These are phyloP conservation scores for Drosophila lacicola DNA, from an alignment of 2,888 invertebrate genomes.

Conservation along the genomic window DNA sequence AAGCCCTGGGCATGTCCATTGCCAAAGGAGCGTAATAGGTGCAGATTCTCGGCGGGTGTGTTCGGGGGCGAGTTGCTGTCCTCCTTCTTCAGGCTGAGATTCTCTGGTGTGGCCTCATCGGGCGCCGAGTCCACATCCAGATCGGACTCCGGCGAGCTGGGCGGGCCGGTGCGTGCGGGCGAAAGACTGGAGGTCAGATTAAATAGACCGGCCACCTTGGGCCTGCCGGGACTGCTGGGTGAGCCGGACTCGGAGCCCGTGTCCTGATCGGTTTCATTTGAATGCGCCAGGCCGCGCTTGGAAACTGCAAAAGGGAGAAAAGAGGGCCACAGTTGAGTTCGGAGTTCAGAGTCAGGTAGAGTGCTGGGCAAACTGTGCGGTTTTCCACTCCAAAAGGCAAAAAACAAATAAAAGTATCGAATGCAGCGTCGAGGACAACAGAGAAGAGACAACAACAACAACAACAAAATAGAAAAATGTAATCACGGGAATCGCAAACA, in stretches of 20 bases:
- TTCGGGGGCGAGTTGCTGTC: slow-evolving; percentile 85
- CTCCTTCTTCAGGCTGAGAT: slow-evolving; percentile 91
- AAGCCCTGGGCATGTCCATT: slow-evolving; percentile 84
- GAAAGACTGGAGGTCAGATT: slow-evolving; percentile 83
- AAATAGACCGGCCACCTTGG: slow-evolving; percentile 76
- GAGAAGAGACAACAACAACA: slow-evolving; percentile 14
- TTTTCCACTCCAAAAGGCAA: slow-evolving; percentile 58
- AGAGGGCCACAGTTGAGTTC: slow-evolving; percentile 16
- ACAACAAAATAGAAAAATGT: slow-evolving; percentile 46
- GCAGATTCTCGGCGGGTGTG: slow-evolving; percentile 83
- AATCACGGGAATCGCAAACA: slow-evolving; percentile 76
- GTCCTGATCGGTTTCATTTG: slow-evolving; percentile 85
- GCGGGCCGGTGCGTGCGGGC: slow-evolving; percentile 84
- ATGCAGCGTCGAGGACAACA: slow-evolving; percentile 38
- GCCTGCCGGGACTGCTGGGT: slow-evolving; percentile 84
- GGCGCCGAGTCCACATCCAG: slow-evolving; percentile 85
- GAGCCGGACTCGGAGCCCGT: slow-evolving; percentile 85
- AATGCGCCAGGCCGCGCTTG: slow-evolving; percentile 83
- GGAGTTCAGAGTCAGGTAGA: slow-evolving; percentile 45
- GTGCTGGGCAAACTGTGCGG: slow-evolving; percentile 60
- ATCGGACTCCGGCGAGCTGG: slow-evolving; percentile 85
- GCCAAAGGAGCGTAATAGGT: slow-evolving; percentile 82
- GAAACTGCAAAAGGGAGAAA: slow-evolving; percentile 74
- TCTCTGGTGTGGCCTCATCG: slow-evolving; percentile 90
- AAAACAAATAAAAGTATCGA: slow-evolving; percentile 76